Evolutionary conservation across 2,113 vertebrate genomes (phyloP).

Genomic region (Tragulus kanchil): DNA sequence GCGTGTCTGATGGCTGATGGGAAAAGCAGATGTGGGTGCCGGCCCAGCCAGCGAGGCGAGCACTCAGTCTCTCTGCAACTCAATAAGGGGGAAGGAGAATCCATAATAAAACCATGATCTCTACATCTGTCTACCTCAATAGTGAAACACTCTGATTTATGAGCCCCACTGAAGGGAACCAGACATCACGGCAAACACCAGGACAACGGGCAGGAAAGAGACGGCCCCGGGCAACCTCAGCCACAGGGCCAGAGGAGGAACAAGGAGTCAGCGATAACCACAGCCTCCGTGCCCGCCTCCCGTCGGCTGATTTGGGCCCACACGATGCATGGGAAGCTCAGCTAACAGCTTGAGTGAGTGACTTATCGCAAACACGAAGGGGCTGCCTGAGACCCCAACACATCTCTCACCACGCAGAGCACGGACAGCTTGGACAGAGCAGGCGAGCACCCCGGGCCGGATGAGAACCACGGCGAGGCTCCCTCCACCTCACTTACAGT

Average conservation of each 20-base stretch:
- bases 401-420: accelerated
- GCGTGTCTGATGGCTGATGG: background rate
- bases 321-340: too few relatives aligned
- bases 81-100: too few relatives aligned
- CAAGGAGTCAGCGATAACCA: accelerated
- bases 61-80: too few relatives aligned
- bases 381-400: background rate
- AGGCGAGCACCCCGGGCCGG: accelerated
- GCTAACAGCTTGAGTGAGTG: too few relatives aligned
- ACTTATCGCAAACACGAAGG: accelerated
- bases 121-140: background rate
- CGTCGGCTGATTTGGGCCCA: accelerated
- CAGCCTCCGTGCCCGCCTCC: accelerated
- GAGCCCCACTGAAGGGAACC: accelerated
- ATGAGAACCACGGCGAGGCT: accelerated
- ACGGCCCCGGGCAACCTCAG: accelerated
- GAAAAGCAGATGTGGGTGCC: background rate
- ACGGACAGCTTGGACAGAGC: accelerated
- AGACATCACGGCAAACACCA: accelerated
- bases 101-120: too few relatives aligned
- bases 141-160: background rate
- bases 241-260: too few relatives aligned
- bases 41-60: background rate
- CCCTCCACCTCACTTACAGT: accelerated
- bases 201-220: background rate